phyloP scores from a whole-genome alignment of 2,888 invertebrate genomes.

The Leptinotarsa juncta region DNA sequence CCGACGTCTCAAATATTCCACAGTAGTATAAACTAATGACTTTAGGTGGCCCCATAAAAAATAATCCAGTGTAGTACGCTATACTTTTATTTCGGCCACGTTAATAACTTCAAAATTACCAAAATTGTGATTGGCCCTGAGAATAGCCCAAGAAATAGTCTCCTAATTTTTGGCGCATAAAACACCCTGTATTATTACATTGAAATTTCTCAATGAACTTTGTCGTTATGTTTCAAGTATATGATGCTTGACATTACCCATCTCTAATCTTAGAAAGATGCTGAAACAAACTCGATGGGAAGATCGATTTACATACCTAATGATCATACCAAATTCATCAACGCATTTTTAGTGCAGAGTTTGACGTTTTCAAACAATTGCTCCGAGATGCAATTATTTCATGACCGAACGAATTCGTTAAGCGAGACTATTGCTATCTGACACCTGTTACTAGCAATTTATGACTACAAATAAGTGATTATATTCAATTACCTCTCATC shows the following conservation, averaged over 20 bases:
- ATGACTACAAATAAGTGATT: conserved; percentile 11
- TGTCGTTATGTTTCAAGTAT: too few relatives aligned
- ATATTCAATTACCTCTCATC: conserved; percentile 13
- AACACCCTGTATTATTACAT: too few relatives aligned
- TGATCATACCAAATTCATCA: conserved; percentile 58
- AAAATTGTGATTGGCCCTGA: too few relatives aligned
- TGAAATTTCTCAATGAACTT: too few relatives aligned
- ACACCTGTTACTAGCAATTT: conserved; percentile 9
- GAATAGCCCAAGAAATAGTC: too few relatives aligned
- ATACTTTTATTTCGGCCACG: too few relatives aligned
- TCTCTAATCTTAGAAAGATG: conserved; percentile 51
- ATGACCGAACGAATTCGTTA: conserved; percentile 1
- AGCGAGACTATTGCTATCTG: conserved; percentile 3
- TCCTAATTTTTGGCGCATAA: too few relatives aligned
- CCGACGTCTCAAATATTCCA: too few relatives aligned
- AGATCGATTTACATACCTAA: conserved; percentile 64
- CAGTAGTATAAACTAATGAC: too few relatives aligned
- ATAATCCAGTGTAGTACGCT: too few relatives aligned
- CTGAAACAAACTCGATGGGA: conserved; percentile 60
- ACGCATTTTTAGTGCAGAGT: conserved; percentile 3
- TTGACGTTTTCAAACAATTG: conserved; percentile 1
- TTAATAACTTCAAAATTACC: too few relatives aligned
- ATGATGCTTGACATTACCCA: conserved; percentile 36
- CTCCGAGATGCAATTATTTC: not conserved
- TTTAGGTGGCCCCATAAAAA: too few relatives aligned